These are phyloP conservation scores for Cephus spinipes DNA, from an alignment of 2,888 invertebrate species.

Conservation along the genomic window DNA sequence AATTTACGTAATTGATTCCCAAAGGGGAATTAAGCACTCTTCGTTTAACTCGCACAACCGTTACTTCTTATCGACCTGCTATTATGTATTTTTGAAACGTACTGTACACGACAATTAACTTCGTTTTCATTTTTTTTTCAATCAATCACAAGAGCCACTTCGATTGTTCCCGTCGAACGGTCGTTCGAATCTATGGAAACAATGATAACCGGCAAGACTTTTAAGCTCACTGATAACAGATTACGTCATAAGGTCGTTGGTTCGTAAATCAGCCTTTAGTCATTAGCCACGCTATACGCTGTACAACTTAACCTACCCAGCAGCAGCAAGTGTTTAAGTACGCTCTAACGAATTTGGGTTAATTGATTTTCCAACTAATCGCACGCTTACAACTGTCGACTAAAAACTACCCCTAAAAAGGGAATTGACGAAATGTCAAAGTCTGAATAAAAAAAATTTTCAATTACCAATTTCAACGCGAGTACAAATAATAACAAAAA, in stretches of 20 bases:
- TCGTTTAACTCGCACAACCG: not conserved
- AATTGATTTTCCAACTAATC: slow-evolving; percentile 54
- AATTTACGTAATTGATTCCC: not conserved
- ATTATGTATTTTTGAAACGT: not conserved
- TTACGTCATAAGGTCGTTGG: not conserved
- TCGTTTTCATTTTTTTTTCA: not conserved
- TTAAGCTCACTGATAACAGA: not conserved
- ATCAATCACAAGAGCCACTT: not conserved
- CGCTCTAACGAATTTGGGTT: slow-evolving; percentile 49
- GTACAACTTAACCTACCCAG: not conserved
- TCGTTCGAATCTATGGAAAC: not conserved
- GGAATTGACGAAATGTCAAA: not conserved
- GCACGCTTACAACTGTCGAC: slow-evolving; percentile 13
- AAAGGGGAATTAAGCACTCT: not conserved
- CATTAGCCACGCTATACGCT: not conserved
- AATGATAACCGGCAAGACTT: not conserved
- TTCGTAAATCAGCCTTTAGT: not conserved
- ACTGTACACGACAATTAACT: not conserved
- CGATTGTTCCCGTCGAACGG: not conserved
- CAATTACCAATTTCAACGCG: not conserved
- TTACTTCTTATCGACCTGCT: not conserved
- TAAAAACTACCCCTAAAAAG: not conserved
- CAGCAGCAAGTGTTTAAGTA: not conserved
- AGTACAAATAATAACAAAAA: no score
- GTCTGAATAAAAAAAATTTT: not conserved